Conservation (phyloP, 2,113 vertebrate species). For the Calidris pygmaea region DNA sequence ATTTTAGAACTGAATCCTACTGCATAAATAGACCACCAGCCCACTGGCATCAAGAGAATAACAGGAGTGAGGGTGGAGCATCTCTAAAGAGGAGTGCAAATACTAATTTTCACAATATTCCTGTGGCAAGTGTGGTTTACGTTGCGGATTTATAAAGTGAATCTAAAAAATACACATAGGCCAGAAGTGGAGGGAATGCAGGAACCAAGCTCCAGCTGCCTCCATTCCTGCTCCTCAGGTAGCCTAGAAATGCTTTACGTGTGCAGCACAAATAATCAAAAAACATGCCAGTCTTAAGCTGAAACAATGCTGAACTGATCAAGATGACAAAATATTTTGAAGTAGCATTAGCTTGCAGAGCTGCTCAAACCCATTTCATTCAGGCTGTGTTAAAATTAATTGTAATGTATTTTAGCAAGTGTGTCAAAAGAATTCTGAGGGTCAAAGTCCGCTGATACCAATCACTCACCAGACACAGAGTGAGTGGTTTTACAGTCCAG, state of each 20-base stretch:
- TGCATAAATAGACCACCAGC: background rate
- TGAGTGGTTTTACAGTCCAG: background rate
- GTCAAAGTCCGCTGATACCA: background rate
- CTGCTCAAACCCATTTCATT: background rate
- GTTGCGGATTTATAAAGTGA: background rate
- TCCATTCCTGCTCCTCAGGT: background rate
- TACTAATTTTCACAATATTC: background rate
- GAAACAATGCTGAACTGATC: background rate
- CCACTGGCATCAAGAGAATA: background rate
- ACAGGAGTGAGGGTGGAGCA: background rate
- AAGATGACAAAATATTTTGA: background rate
- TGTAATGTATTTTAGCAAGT: constrained; percentile 20
- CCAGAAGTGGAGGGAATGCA: background rate
- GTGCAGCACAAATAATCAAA: background rate
- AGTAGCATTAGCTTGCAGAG: background rate
- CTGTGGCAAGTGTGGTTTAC: background rate
- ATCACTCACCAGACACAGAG: background rate
- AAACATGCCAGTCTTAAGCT: background rate
- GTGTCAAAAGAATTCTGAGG: background rate
- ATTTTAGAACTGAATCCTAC: background rate
- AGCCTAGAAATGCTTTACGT: background rate
- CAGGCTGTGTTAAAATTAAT: background rate
- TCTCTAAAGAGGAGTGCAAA: background rate
- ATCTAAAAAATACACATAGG: background rate
- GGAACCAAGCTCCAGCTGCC: background rate